Evolutionary conservation across 2,797 vertebrate species (phyloP).

Genomic region (Syndactyla subalaris): DNA sequence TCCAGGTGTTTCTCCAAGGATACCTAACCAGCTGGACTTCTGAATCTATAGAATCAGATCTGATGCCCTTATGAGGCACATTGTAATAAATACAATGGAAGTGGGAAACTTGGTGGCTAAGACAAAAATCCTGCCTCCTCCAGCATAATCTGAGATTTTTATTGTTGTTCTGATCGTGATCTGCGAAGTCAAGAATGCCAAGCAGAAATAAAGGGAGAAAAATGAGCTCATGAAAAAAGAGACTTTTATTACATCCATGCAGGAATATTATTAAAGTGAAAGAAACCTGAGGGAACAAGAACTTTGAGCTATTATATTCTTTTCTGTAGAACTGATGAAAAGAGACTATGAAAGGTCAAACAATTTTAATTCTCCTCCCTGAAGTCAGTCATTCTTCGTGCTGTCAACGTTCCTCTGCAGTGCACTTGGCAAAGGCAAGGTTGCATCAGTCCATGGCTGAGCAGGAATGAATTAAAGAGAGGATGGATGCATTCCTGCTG

Average conservation of each 20-base stretch:
- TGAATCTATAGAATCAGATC: background rate
- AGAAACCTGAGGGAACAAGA: conserved; percentile 39
- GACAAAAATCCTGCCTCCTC: background rate
- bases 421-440: background rate
- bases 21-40: background rate
- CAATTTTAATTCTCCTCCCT: conserved; percentile 27
- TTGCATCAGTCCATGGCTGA: background rate
- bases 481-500: background rate
- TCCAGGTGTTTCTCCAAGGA: background rate
- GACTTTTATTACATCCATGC: conserved; percentile 27
- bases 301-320: conserved; percentile 40
- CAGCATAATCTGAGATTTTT: background rate
- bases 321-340: conserved; percentile 45
- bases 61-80: background rate
- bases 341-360: conserved; percentile 48
- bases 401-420: background rate
- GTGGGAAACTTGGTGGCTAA: background rate
- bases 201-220: conserved; percentile 34
- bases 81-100: background rate
- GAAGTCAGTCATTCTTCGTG: conserved; percentile 8
- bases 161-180: background rate
- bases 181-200: background rate
- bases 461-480: background rate
- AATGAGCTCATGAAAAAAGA: background rate
- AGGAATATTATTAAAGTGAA: conserved; percentile 46